A percentile compares a stretch with the other conserved stretches of the same genome.
Conservation (phyloP, 2,797 vertebrate genomes). For the Melanotaenia trifasciata region DNA sequence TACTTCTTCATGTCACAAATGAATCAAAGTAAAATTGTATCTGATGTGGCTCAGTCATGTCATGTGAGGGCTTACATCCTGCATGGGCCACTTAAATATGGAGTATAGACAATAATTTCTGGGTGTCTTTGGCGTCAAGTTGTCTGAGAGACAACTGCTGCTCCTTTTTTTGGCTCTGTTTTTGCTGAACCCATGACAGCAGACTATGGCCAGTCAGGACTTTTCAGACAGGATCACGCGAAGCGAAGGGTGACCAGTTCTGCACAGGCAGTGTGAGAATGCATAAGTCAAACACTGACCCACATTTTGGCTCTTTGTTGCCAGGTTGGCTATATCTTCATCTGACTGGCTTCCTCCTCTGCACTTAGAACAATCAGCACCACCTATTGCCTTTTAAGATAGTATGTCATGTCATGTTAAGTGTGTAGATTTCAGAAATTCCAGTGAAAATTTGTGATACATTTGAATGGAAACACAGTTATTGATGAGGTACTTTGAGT, state of each 20-base stretch:
- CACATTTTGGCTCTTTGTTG: neutral
- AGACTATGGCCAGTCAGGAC: neutral
- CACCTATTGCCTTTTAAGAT: too few relatives aligned
- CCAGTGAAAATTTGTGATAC: neutral
- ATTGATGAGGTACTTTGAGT: neutral
- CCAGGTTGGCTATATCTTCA: neutral
- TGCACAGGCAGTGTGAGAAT: neutral
- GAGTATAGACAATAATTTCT: neutral
- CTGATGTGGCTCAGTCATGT: neutral
- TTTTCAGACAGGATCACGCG: neutral
- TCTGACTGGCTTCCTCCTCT: neutral
- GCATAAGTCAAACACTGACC: neutral
- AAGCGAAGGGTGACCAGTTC: neutral
- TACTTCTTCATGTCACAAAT: neutral
- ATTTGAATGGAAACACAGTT: neutral
- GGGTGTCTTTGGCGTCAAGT: neutral
- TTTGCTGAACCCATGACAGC: neutral
- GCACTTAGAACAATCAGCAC: too few relatives aligned
- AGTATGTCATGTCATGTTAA: too few relatives aligned
- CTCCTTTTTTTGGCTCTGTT: neutral
- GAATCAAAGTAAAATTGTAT: neutral
- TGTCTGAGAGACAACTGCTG: neutral
- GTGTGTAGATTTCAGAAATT: neutral
- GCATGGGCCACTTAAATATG: neutral
- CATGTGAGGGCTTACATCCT: neutral